phyloP scores from a whole-genome alignment of 2,888 invertebrate genomes.

The Drosophila putrida region DNA sequence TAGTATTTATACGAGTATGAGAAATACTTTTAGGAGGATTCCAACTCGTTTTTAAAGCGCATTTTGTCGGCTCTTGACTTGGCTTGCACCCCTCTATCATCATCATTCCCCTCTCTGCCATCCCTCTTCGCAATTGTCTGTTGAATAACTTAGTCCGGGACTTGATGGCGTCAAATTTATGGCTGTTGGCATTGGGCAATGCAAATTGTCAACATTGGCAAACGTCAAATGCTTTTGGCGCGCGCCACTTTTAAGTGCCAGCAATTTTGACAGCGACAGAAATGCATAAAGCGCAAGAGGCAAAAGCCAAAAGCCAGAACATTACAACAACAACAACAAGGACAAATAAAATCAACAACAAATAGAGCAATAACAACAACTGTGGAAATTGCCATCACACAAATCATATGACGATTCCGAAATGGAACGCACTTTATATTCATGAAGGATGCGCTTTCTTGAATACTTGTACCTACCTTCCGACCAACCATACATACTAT shows the following conservation, averaged over 20 bases:
- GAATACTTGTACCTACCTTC: background rate
- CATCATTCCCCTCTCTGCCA: too few species aligned
- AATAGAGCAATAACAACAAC: background rate
- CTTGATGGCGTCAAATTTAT: constrained; percentile 74
- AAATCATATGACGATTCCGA: constrained; percentile 34
- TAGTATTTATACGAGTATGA: background rate
- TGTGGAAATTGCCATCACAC: constrained; percentile 26
- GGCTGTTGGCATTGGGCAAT: constrained; percentile 65
- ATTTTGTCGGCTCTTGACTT: constrained; percentile 11
- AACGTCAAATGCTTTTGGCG: constrained; percentile 58
- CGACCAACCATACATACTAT: background rate
- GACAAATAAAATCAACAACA: background rate
- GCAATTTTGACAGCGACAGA: constrained; percentile 50
- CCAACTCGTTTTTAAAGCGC: constrained; percentile 8
- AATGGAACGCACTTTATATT: constrained; percentile 6
- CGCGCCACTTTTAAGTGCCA: constrained; percentile 56
- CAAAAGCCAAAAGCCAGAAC: constrained; percentile 8
- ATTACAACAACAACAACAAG: constrained; percentile 7
- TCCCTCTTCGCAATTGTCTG: background rate
- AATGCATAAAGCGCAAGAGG: constrained; percentile 45
- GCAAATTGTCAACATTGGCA: constrained; percentile 66
- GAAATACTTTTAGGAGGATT: background rate
- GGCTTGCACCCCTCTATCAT: background rate
- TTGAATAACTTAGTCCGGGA: constrained; percentile 22
- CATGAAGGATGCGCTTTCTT: background rate